Base-by-base conservation (phyloP, 2,797 vertebrate species). In the Picus viridis region DNA sequence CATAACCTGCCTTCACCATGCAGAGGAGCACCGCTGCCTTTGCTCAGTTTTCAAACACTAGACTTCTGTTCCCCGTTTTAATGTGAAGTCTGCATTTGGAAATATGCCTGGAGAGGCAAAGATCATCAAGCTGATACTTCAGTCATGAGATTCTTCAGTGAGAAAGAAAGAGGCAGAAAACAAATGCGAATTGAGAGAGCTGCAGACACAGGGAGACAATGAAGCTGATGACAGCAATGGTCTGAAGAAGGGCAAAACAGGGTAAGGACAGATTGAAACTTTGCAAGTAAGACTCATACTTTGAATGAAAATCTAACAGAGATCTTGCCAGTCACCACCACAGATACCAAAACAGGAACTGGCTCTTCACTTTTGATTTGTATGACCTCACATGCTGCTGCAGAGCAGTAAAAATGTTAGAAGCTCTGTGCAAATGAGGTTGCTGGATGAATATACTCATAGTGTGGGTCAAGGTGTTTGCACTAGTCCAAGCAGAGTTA, bases 1-100 rank as follows among this genome's bases (percentile, higher is more conserved):
- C 2, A 0, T 8, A 41, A 51, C 41, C 43, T 1, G 0, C 63
- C 62, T 73, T n/a, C 2, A 0, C 65, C 53, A 67, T 36, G 36
- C 58, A 53, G 64, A 80, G 68, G n/a, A 30, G 34, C 65, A 14
- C 41, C 1, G 1, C 8, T 1, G 5, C 22, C 43, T 62, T 62
- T 49, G 30, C 58, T 77, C 57, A 20, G 0, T 62, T 86, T 88
- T 83, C 22, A 41, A 73, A 63, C 4, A 4, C 7, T 17, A 62
- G 62, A 54, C 58, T 83, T 22, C 30, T 3, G 10, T 22, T 65
- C 23, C 11, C 47, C 20, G 4, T 72, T 83, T 88, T 74, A 70
- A 67, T 22, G 30, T 1, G 1, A 30, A 80, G 36, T 30, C 36
- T 83, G 54, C 18, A 16, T 57, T 75, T 72, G 41, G 65, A 90